Conservation (phyloP, 2,113 vertebrate species). For the Microtus montanus region DNA sequence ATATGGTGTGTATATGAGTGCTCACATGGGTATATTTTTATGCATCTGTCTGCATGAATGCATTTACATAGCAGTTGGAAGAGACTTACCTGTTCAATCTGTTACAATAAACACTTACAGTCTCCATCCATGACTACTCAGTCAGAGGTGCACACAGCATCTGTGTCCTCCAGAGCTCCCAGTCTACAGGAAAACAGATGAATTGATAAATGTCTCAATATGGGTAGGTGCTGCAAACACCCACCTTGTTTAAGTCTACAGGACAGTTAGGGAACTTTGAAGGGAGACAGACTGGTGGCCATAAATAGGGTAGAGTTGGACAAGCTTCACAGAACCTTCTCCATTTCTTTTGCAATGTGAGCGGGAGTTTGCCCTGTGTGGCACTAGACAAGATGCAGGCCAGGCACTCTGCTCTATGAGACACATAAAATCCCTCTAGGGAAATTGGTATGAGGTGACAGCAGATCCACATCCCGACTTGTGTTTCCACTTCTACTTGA, state of each 20-base stretch:
- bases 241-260: not conserved
- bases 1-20: not conserved
- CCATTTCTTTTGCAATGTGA: not conserved
- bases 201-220: not conserved
- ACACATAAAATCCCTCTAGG: not conserved
- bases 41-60: too few relatives aligned
- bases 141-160: not conserved
- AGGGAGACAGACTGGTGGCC: not conserved
- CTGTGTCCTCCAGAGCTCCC: not conserved
- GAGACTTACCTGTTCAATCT: constrained; percentile 13
- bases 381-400: not conserved
- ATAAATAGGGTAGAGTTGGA: rapidly evolving
- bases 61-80: not conserved
- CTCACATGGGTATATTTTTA: not conserved
- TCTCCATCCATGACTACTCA: not conserved
- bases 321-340: not conserved
- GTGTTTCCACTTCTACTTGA: not conserved
- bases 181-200: not conserved
- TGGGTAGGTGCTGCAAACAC: not conserved
- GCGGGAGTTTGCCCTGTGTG: not conserved
- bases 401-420: not conserved
- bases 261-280: not conserved
- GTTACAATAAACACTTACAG: not conserved
- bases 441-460: not conserved
- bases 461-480: not conserved